Base-by-base conservation (phyloP, 1,140 invertebrate genomes). In the Vanessa tameamea region DNA sequence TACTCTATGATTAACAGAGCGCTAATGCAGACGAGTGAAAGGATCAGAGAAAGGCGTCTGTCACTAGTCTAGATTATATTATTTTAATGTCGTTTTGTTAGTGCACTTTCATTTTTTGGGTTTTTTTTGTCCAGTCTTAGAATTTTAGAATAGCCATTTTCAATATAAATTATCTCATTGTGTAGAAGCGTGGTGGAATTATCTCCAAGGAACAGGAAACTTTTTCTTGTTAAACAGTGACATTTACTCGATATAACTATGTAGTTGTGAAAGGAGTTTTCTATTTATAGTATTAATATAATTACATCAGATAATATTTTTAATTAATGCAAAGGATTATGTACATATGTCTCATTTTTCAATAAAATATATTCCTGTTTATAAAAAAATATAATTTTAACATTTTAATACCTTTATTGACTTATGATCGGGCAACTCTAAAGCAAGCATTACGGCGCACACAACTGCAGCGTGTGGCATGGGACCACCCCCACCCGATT, bases 351-450 rank as follows among this genome's bases (percentile, higher is more conserved):
- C 12, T 15, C 12, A 15, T n/a, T 51, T 12, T n/a, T n/a, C 12
- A 43, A 43, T 51, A 14, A 51, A 3, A 64, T 71, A 72, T 53
- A 74, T 75, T 75, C 68, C 69, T 66, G 61, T 57, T 70, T 64
- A 76, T 57, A 66, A 57, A 43, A 43, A 43, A 43, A 69, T 64
- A 72, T 37, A 73, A 72, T 75, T 78, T 63, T 72, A 53, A 64
- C 61, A 74, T 75, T 75, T 69, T 75, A 85, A 83, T 83, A 83
- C 78, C 79, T 78, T 75, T 77, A 81, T 90, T 92, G 90, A 92
- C 90, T 91, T 89, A 89, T 88, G 87, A 92, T 91, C 89, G 88
- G 83, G 81, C 90, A 87, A 86, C 86, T 87, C 88, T 90, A 88
- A 87, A 89, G 90, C 87, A 88, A 88, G 80, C 84, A 91, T 90